Percentiles rank a stretch among this genome's conserved stretches.
Conservation (phyloP, 2,888 invertebrate genomes). For the Scaptomyza parva region DNA sequence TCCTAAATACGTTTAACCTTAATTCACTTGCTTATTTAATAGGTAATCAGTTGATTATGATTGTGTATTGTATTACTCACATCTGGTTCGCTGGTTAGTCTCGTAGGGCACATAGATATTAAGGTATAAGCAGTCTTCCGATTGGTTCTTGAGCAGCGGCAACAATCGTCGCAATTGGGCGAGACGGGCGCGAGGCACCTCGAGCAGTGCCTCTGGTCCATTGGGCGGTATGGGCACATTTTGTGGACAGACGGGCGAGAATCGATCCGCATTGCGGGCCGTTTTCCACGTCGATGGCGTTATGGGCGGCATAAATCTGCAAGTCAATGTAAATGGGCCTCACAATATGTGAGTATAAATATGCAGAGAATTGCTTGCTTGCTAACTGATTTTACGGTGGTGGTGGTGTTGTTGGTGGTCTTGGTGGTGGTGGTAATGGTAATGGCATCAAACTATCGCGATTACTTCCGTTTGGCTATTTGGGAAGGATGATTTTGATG, state of each 20-base stretch:
- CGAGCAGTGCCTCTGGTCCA: conserved; percentile 86
- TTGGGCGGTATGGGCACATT: conserved; percentile 88
- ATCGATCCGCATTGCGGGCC: conserved; percentile 91
- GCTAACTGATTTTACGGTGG: no score
- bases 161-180: conserved; percentile 93
- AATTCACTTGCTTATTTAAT: neutral
- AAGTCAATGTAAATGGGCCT: conserved; percentile 44
- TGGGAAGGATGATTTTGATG: neutral
- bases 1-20: neutral
- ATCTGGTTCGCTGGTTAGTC: conserved; percentile 60
- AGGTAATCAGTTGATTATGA: neutral
- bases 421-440: conserved; percentile 29
- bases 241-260: conserved; percentile 95
- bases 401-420: no score
- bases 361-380: conserved; percentile 10
- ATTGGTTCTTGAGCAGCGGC: conserved; percentile 95
- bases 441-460: conserved; percentile 48
- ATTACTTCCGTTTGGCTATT: conserved; percentile 28
- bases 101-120: conserved; percentile 96
- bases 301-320: conserved; percentile 96
- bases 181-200: conserved; percentile 93
- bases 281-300: conserved; percentile 95
- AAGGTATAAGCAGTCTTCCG: conserved; percentile 98
- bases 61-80: conserved; percentile 64
- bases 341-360: conserved; percentile 39